These are phyloP conservation scores for Anoplolepis gracilipes DNA, from an alignment of 1,140 invertebrate genomes.

Conservation along the genomic window DNA sequence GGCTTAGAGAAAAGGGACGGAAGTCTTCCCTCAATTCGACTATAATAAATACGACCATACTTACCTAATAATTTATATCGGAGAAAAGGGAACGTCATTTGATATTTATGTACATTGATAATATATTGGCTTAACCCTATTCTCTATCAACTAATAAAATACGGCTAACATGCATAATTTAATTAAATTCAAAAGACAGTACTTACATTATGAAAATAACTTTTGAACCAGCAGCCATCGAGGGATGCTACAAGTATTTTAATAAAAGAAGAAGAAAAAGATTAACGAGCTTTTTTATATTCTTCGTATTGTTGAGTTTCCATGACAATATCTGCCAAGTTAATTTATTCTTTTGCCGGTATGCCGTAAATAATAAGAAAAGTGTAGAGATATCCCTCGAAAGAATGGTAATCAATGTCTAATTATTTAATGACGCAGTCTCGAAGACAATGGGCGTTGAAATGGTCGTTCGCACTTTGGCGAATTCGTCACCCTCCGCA, in stretches of 20 bases:
- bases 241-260: not conserved
- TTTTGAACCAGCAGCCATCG: not conserved
- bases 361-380: not conserved
- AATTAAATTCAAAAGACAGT: not conserved
- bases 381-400: not conserved
- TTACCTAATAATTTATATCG: conserved; percentile 52
- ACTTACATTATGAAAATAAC: conserved; percentile 14
- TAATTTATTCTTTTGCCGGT: not conserved
- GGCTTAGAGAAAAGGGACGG: not conserved
- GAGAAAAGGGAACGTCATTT: conserved; percentile 58
- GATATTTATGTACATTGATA: conserved; percentile 31
- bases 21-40: conserved; percentile 42
- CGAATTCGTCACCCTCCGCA: conserved; percentile 22
- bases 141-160: not conserved
- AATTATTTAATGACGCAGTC: conserved; percentile 30
- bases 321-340: conserved; percentile 9
- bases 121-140: conserved; percentile 49
- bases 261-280: not conserved
- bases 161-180: conserved; percentile 39
- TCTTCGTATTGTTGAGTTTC: not conserved
- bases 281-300: not conserved
- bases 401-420: conserved; percentile 33
- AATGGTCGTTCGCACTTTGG: conserved; percentile 43
- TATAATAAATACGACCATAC: not conserved
- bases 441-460: conserved; percentile 13